These are phyloP conservation scores for Ennomos fuscantarius DNA, from an alignment of 2,888 invertebrate species.

Conservation along the genomic window DNA sequence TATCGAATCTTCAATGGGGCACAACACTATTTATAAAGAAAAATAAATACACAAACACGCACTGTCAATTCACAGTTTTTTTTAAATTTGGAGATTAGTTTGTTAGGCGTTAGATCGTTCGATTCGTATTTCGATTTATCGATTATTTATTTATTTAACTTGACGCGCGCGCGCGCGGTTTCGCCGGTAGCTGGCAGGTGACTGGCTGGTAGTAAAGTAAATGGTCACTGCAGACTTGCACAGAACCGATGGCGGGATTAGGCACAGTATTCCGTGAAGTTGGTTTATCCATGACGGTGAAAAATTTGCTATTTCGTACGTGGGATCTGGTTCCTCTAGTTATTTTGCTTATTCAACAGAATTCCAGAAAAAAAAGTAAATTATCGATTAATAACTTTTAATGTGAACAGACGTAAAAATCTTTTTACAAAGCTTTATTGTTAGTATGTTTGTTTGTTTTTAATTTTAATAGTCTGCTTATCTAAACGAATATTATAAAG, in stretches of 20 bases:
- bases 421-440: no score
- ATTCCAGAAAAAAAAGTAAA: no score
- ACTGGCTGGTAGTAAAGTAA: conserved; percentile 58
- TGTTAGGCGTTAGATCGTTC: conserved; percentile 63
- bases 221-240: conserved; percentile 3
- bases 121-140: conserved; percentile 59
- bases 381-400: no score
- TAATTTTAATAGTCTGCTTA: no score
- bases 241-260: conserved; percentile 21
- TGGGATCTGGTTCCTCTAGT: conserved; percentile 51
- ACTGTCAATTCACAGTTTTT: conserved; percentile 52
- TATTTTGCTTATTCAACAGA: no score
- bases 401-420: no score
- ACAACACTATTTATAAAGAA: conserved; percentile 50
- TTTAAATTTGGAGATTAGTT: conserved; percentile 53
- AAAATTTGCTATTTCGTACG: conserved; percentile 61
- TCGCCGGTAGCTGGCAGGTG: conserved; percentile 76
- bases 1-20: conserved; percentile 64
- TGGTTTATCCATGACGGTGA: conserved; percentile 69
- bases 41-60: conserved; percentile 49
- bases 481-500: no score
- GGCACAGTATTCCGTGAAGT: conserved; percentile 27
- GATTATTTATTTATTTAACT: conserved; percentile 46
- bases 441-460: no score
- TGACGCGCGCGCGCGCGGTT: conserved; percentile 67